phyloP scores from a whole-genome alignment of 2,888 invertebrate species.

The Drosophila emarginata region DNA sequence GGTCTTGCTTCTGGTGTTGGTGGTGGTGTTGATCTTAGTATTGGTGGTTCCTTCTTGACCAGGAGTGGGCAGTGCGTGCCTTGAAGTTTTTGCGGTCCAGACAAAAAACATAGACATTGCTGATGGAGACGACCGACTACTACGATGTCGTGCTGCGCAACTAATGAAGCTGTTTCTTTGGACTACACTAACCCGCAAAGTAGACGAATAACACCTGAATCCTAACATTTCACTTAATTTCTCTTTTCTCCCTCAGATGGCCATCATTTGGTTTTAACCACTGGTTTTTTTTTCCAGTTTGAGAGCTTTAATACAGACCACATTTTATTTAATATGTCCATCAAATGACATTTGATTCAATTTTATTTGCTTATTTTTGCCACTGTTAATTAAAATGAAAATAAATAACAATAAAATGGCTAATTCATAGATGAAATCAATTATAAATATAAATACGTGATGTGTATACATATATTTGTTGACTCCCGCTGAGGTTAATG shows the following conservation, averaged over 20 bases:
- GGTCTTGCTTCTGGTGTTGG: slow-evolving; percentile 30
- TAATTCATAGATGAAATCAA: slow-evolving; percentile 45
- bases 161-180: slow-evolving; percentile 68
- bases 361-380: slow-evolving; percentile 35
- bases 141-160: slow-evolving; percentile 58
- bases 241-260: background rate
- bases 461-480: slow-evolving; percentile 12
- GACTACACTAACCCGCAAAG: slow-evolving; percentile 17
- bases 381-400: slow-evolving; percentile 54
- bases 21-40: background rate
- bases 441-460: slow-evolving; percentile 8
- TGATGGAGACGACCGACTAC: slow-evolving; percentile 24
- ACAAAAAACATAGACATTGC: slow-evolving; percentile 22
- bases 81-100: slow-evolving; percentile 65
- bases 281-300: background rate
- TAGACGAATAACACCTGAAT: slow-evolving; percentile 30
- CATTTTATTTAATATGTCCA: slow-evolving; percentile 4
- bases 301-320: background rate
- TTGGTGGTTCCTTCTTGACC: slow-evolving; percentile 5
- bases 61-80: slow-evolving; percentile 58
- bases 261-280: background rate
- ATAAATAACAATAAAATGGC: slow-evolving; percentile 41
- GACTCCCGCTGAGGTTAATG: background rate
- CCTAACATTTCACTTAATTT: background rate
- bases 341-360: slow-evolving; percentile 22